These are phyloP conservation scores for Physeter macrocephalus DNA, from an alignment of 2,113 vertebrate species.

Conservation along the genomic window DNA sequence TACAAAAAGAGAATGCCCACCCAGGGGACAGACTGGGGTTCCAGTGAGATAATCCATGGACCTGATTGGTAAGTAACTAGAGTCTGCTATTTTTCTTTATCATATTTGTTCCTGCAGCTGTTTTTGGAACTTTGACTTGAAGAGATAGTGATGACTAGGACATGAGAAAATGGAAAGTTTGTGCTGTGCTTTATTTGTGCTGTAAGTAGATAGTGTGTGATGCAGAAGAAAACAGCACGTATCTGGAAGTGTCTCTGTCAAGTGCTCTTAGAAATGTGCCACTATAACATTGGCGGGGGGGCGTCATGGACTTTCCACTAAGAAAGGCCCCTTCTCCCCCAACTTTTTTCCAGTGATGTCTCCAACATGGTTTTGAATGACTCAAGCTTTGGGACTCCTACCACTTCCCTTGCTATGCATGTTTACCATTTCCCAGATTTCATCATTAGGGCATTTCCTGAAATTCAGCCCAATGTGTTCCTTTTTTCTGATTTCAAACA, in stretches of 20 bases:
- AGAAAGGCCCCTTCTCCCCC: neutral
- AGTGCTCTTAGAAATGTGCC: neutral
- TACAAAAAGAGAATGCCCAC: neutral
- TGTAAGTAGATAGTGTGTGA: neutral
- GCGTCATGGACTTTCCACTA: neutral
- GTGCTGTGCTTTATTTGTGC: neutral
- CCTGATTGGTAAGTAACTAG: neutral
- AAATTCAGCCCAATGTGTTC: conserved; percentile 13
- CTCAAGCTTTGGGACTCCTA: neutral
- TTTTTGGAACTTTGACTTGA: neutral
- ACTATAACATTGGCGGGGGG: accelerated
- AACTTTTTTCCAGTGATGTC: neutral
- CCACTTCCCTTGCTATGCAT: conserved; percentile 32
- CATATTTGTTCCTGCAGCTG: neutral
- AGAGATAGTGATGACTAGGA: neutral
- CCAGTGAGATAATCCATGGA: neutral
- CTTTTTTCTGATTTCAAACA: conserved; percentile 50
- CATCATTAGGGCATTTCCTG: conserved; percentile 52
- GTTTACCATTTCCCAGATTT: conserved; percentile 54
- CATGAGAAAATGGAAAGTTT: neutral
- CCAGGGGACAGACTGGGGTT: neutral
- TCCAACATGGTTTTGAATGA: conserved; percentile 36
- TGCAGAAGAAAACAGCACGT: neutral
- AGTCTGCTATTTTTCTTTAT: neutral
- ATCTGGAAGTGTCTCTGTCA: neutral